Evolutionary conservation across 2,888 invertebrate genomes (phyloP), one percentile per base, ranked within the genome.

Genomic region (Papilio protenor): DNA sequence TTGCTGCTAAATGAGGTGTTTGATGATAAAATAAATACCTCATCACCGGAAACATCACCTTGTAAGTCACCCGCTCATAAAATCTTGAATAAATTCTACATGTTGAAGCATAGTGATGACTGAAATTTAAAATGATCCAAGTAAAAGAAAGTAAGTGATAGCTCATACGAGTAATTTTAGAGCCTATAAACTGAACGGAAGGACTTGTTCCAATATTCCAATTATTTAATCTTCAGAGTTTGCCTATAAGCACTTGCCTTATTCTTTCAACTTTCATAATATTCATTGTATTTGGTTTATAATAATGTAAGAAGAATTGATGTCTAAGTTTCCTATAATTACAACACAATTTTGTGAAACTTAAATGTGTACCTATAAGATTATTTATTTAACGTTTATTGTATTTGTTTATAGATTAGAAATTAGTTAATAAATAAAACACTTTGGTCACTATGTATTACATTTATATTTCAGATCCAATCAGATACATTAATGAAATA

Each of bases 21-120:
- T 33, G 66, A 27, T n/a, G n/a, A 40, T 45, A 77, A 75, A 49
- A 16, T 52, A 33, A 75, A 71, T n/a, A 33, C 49, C 5, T 73
- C 84, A 18, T 87, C 90, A 0, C 88, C 87, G 10, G 87, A 88
- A 80, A 90, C 90, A 47, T 88, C 90, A 14, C 81, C 84, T 23
- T 81, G 78, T 47, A 85, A 86, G 45, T 87, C 92, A 0, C 88
- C 90, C 0, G 92, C 87, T 1, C 89, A 90, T 55, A 91, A 86
- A 78, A 87, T 94, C 18, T 83, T 94, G 45, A 85, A 90, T 76
- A 93, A 88, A 82, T 94, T 94, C 80, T 83, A 86, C 33, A 84
- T 89, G 57, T 83, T 93, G 0, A 88, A 88, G 82, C 82, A 80
- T 47, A 84, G 88, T 14, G 90, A 92, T 79, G 79, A 77, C 45